Base-by-base conservation (phyloP, 2,888 invertebrate species). In the Erebia ligea region DNA sequence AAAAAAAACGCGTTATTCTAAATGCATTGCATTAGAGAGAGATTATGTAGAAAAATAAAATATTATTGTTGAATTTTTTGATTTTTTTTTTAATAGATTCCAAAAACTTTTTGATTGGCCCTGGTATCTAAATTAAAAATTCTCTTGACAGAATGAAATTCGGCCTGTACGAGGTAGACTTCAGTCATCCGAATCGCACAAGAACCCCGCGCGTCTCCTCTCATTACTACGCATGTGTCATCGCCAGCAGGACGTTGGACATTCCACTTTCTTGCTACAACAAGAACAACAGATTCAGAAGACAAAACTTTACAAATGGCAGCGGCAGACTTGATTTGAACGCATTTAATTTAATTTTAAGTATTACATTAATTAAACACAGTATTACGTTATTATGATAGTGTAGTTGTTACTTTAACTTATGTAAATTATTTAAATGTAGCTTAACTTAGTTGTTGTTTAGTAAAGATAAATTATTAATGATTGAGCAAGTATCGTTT, bases 91-190 rank as follows among this genome's bases (percentile, higher is more conserved):
- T n/a, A n/a, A 21, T 21, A 1, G 21, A 21, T 40, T 40, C 9
- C 8, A 40, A 40, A 5, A 40, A 40, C 8, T 40, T 40, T 40
- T 40, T 8, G 40, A 6, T 40, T 9, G 1, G 5, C 6, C 6
- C 40, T 40, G 1, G 40, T 40, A 40, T 40, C 6, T 34, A 5
- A 34, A 34, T 2, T 6, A 11, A 42, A 42, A 13, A 19, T 54
- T 86, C 40, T 58, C 40, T 84, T 85, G 70, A 52, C 84, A 94
- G 94, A 1, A 85, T 88, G 64, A 93, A 92, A 75, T 96, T 95
- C 79, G 96, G 96, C 0, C 81, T 96, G 1, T 95, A 94, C 76
- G 90, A 94, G 72, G 95, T 96, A 15, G 94, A 96, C 82, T 96
- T 95, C 79, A 85, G 82, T 1, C 93, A 94, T 71, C 94, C 94